phyloP scores from a whole-genome alignment of 2,888 invertebrate species.

The Colostygia pectinataria region DNA sequence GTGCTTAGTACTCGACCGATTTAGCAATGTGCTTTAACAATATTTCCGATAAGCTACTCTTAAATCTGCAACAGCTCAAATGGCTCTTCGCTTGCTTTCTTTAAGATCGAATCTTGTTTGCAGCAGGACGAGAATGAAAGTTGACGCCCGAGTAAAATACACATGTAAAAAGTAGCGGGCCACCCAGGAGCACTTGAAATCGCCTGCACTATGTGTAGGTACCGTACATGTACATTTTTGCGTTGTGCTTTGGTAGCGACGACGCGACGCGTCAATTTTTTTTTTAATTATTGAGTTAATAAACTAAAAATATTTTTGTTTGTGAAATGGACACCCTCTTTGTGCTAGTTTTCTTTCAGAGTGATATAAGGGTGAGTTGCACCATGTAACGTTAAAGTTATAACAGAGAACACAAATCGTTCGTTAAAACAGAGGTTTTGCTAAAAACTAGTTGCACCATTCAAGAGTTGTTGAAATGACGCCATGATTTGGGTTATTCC shows the following conservation, averaged over 20 bases:
- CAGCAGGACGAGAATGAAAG: constrained; percentile 51
- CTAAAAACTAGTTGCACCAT: no score
- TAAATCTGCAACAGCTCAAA: constrained; percentile 42
- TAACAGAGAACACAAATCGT: no score
- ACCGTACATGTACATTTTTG: constrained; percentile 1
- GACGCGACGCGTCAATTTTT: constrained; percentile 3
- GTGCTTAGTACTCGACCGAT: constrained; percentile 68
- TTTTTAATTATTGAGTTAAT: no score
- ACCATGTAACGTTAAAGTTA: no score
- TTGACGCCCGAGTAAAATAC: constrained; percentile 66
- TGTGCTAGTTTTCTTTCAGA: no score
- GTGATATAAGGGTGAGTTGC: no score
- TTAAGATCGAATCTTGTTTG: constrained; percentile 66
- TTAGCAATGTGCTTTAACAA: constrained; percentile 66
- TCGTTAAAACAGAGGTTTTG: no score
- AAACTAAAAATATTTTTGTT: no score
- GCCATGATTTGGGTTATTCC: no score
- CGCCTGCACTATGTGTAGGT: background rate
- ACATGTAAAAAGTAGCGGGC: constrained; percentile 70
- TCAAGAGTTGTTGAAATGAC: no score
- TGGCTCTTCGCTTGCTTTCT: constrained; percentile 45
- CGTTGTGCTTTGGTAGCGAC: background rate
- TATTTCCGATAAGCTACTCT: constrained; percentile 63
- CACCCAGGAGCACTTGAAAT: constrained; percentile 64
- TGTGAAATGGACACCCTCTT: no score